Conservation (phyloP, 1,140 invertebrate species). For the Subanguina moxae region DNA sequence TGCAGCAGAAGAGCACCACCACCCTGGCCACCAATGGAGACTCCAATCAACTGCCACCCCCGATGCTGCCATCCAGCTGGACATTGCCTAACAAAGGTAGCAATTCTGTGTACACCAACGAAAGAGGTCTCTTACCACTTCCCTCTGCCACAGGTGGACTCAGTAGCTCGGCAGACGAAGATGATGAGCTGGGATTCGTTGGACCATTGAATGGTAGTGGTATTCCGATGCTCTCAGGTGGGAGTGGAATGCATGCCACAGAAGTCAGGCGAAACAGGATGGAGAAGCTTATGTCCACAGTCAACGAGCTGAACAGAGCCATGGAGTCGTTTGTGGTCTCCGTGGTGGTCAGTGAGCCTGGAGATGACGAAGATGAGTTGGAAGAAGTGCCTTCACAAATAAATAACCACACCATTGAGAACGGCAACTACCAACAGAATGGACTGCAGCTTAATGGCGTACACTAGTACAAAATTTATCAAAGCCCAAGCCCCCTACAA, state of each 20-base stretch:
- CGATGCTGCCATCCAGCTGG: conserved; percentile 8
- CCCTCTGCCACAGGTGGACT: background rate
- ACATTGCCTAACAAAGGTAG: background rate
- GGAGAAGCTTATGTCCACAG: conserved; percentile 33
- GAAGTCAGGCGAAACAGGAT: conserved; percentile 42
- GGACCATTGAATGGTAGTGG: conserved; percentile 4
- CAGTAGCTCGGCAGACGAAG: conserved; percentile 37
- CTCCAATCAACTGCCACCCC: conserved; percentile 2
- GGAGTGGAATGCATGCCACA: conserved; percentile 19
- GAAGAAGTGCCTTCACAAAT: no score
- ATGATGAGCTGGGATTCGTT: conserved; percentile 26
- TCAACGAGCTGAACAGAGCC: conserved; percentile 39
- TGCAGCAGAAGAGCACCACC: conserved; percentile 4
- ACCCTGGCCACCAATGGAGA: background rate
- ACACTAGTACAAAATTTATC: no score
- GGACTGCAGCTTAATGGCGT: no score
- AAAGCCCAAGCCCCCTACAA: no score
- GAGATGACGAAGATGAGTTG: background rate
- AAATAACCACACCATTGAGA: no score
- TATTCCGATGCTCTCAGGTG: conserved; percentile 10
- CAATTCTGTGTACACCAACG: background rate
- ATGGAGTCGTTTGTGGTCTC: conserved; percentile 40
- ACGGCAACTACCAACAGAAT: no score
- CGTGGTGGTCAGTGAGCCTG: background rate
- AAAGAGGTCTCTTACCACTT: conserved; percentile 3